Base-by-base conservation (phyloP, 2,888 invertebrate species). In the Pinctada fucata region DNA sequence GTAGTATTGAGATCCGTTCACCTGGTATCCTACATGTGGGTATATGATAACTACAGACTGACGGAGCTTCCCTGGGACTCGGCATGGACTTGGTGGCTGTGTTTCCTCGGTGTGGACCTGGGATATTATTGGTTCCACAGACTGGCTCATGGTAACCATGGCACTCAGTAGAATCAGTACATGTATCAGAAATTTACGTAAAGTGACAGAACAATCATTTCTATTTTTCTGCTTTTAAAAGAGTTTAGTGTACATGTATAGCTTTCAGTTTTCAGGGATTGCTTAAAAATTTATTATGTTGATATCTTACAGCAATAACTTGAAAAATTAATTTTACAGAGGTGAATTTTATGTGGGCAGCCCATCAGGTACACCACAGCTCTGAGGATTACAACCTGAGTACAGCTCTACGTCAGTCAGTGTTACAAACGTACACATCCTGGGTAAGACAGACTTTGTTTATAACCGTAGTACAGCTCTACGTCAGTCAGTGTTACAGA, bases 111-210 rank as follows among this genome's bases (percentile, higher is more conserved):
- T 0, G 96, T 97, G 0, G 90, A 91, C 77, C 69, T 90, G n/a
- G 96, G 96, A 89, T 97, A 97, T 91, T 97, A 97, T 91, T 96
- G 97, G 96, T 95, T 96, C 88, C 97, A 97, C 90, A 94, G 97
- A 91, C 95, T 96, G 52, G 96, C 96, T 88, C 97, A 97, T 93
- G 97, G 97, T 97, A 87, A 31, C n/a, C 3, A 64, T 64, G 64
- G 13, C 16, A 64, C 16, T 64, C 3, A 64, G 64, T 64, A 5
- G 3, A 48, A 31, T 31, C 31, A 3, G 45, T 13, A 3, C 68
- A 68, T 13, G 2, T 68, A 13, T 68, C 45, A 31, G 31, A 31
- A 31, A 1, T 31, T 31, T 31, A 31, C 31, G 1, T 31, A 31
- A 31, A 31, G 31, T 31, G 31, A 31, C 31, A 31, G 31, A 31